phyloP scores from a whole-genome alignment of 53 echinoderm and acorn worm species.

The Astropecten irregularis region DNA sequence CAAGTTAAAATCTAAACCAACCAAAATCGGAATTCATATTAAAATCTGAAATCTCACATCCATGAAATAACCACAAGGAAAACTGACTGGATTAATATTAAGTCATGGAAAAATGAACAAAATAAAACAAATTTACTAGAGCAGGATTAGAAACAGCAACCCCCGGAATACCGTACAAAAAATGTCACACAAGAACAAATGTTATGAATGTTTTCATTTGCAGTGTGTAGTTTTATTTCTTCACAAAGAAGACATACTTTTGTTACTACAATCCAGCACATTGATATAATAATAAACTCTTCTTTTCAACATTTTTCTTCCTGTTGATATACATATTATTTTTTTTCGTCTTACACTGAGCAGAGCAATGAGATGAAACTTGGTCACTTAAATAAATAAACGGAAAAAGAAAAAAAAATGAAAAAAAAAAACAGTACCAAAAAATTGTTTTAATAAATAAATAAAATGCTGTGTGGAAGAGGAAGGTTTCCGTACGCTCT shows the following conservation, averaged over 20 bases:
- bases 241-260: conserved; percentile 52
- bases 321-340: conserved; percentile 35
- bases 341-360: conserved; percentile 51
- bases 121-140: too few species aligned
- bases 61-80: too few species aligned
- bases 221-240: conserved; percentile 64
- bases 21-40: too few species aligned
- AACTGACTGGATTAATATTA: too few species aligned
- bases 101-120: too few species aligned
- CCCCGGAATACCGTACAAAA: too few species aligned
- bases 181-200: conserved; percentile 50
- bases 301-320: conserved; percentile 51
- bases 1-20: too few species aligned
- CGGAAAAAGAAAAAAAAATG: not conserved
- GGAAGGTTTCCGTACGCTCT: not conserved
- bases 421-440: too few species aligned
- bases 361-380: conserved; percentile 45
- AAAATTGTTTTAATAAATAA: too few species aligned
- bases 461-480: conserved; percentile 3
- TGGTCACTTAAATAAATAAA: conserved; percentile 18
- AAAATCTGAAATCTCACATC: too few species aligned
- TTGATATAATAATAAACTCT: conserved; percentile 49
- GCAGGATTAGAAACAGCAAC: too few species aligned
- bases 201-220: not conserved
- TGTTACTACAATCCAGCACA: conserved; percentile 51